A percentile compares a stretch with the other conserved stretches of the same genome.
Evolutionary conservation across 2,113 vertebrate species (phyloP).

Genomic region (Hiodon alosoides): DNA sequence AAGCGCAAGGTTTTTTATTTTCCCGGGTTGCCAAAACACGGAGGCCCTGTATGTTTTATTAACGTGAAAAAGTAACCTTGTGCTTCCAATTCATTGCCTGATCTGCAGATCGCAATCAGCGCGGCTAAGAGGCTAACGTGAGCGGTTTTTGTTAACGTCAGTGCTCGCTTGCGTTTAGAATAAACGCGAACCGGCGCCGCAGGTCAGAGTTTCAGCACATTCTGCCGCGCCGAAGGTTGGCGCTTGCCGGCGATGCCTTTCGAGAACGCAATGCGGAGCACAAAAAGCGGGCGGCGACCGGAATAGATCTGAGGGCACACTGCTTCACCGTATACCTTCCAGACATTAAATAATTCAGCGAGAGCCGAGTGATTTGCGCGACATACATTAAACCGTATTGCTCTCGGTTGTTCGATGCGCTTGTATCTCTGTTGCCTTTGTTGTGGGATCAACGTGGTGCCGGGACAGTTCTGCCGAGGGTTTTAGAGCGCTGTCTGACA

Average conservation of each 20-base stretch:
- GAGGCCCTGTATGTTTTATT: neutral
- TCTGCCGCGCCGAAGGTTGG: neutral
- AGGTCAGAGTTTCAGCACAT: neutral
- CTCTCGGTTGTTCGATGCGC: no score
- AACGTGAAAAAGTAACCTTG: neutral
- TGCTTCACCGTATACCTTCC: neutral
- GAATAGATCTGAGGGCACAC: neutral
- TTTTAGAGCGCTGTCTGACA: no score
- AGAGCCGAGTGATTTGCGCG: no score
- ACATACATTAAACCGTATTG: no score
- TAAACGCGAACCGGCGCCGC: conserved; percentile 33
- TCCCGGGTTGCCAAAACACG: conserved; percentile 28
- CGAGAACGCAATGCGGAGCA: neutral
- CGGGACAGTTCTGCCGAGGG: no score
- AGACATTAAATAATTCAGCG: neutral
- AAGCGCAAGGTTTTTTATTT: no score
- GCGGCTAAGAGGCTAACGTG: neutral
- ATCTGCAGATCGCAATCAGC: neutral
- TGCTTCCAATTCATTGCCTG: neutral
- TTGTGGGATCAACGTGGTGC: no score
- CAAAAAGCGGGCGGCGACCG: neutral
- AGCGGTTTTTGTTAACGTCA: conserved; percentile 34
- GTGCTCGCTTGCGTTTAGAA: conserved; percentile 47
- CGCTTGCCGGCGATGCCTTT: neutral
- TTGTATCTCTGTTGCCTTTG: no score